Evolutionary conservation across 2,113 vertebrate species (phyloP).

Genomic region (Gracilinanus agilis): DNA sequence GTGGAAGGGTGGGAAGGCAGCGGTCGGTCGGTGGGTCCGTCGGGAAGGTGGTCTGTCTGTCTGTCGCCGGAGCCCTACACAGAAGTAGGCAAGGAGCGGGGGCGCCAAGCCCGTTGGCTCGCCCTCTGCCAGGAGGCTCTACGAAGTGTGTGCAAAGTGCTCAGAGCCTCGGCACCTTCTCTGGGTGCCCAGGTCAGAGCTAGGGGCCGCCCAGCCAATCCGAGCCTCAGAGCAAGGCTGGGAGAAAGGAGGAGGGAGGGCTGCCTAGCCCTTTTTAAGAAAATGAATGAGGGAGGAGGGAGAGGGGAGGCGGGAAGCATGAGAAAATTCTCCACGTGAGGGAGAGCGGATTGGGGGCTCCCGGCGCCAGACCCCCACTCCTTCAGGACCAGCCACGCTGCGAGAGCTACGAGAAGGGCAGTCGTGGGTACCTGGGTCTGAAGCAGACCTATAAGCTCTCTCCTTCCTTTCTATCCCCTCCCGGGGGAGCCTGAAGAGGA

Average conservation of each 20-base stretch:
- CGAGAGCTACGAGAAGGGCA: not conserved
- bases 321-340: not conserved
- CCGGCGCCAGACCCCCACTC: not conserved
- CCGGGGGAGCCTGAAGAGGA: not conserved
- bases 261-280: slow-evolving; percentile 72
- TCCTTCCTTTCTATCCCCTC: not conserved
- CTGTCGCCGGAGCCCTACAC: not conserved
- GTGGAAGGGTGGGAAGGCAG: slow-evolving; percentile 62
- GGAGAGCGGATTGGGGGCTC: not conserved
- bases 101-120: not conserved
- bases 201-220: not conserved
- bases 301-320: slow-evolving; percentile 60
- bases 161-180: not conserved
- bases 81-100: not conserved
- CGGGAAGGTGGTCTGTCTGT: not conserved
- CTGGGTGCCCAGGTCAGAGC: not conserved
- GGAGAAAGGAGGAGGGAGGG: slow-evolving; percentile 56
- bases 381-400: not conserved
- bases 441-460: not conserved
- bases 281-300: slow-evolving; percentile 74
- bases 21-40: slow-evolving; percentile 39
- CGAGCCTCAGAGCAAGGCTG: not conserved
- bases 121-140: not conserved
- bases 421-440: not conserved
- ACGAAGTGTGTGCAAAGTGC: not conserved